Evolutionary conservation across 2,113 vertebrate species (phyloP).

Genomic region (Neolamprologus hecqui): DNA sequence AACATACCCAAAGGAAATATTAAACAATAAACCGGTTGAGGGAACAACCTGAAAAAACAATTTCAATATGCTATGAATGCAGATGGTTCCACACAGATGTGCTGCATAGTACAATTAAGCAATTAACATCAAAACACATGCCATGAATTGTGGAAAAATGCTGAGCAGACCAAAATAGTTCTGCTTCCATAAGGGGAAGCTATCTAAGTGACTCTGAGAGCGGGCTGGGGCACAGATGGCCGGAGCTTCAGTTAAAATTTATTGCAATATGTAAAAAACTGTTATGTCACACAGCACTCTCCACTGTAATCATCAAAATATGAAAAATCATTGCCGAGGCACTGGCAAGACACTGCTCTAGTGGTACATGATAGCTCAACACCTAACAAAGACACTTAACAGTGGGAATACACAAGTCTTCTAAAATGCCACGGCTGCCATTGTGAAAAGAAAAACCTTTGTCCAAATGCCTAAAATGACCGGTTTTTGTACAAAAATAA

Average conservation of each 20-base stretch:
- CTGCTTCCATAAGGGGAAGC: background rate
- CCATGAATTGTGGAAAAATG: background rate
- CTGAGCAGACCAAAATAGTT: background rate
- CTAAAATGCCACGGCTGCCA: background rate
- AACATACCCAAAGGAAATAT: background rate
- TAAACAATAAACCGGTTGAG: background rate
- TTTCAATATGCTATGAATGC: background rate
- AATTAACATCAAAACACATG: background rate
- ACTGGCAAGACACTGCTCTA: background rate
- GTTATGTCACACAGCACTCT: background rate
- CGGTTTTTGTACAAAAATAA: rapidly evolving
- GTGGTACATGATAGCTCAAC: background rate
- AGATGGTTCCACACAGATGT: background rate
- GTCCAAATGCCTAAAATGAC: background rate
- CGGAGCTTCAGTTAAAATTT: background rate
- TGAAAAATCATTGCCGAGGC: background rate
- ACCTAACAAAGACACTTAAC: background rate
- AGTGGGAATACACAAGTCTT: rapidly evolving
- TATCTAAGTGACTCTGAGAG: background rate
- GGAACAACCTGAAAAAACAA: background rate
- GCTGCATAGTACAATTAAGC: background rate
- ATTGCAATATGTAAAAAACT: background rate
- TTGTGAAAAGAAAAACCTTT: background rate
- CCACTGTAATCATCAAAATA: background rate
- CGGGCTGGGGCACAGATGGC: background rate